These are phyloP conservation scores for Platysternon megacephalum DNA, from an alignment of 2,113 vertebrate genomes.

Conservation along the genomic window DNA sequence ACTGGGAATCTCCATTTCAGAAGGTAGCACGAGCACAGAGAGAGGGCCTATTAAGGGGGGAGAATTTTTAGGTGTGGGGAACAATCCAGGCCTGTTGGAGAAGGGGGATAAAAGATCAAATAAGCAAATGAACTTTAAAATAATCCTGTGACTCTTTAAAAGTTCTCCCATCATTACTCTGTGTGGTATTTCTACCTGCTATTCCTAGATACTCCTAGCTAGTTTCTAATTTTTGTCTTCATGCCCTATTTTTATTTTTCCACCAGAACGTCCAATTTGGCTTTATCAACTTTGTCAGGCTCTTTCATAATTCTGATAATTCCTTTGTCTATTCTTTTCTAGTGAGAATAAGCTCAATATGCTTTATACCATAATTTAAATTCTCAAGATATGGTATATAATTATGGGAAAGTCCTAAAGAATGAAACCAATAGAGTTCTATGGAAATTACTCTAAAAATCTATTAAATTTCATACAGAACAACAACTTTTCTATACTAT, in stretches of 20 bases:
- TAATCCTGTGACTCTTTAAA: not conserved
- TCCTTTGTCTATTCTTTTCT: not conserved
- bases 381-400: not conserved
- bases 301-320: not conserved
- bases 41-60: not conserved
- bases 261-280: not conserved
- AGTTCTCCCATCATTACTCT: not conserved
- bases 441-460: slow-evolving; percentile 1
- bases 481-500: not conserved
- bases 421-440: not conserved
- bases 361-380: not conserved
- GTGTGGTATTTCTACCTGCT: not conserved
- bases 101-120: not conserved
- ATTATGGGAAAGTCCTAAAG: not conserved
- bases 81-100: not conserved
- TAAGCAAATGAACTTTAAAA: not conserved
- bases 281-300: not conserved
- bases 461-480: not conserved
- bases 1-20: not conserved
- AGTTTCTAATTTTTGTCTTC: not conserved
- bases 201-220: not conserved
- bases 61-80: not conserved
- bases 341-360: not conserved
- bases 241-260: not conserved
- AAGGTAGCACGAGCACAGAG: not conserved